phyloP scores from a whole-genome alignment of 2,797 vertebrate genomes.

The Rhadinocentrus ornatus region DNA sequence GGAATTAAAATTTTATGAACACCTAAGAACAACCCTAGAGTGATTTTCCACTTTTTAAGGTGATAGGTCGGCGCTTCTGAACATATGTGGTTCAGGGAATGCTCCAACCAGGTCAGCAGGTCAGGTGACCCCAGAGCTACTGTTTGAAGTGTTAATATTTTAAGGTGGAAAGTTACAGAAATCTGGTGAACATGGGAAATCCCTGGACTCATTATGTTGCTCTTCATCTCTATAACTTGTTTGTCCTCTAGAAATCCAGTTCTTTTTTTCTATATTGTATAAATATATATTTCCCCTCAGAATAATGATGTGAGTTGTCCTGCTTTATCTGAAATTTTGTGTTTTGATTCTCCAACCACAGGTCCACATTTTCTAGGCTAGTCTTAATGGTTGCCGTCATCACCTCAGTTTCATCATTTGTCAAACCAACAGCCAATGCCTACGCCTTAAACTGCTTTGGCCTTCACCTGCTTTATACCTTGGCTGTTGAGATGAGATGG shows the following conservation, averaged over 20 bases:
- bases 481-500: conserved; percentile 84
- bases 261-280: not conserved
- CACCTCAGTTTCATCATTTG: conserved; percentile 86
- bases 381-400: conserved; percentile 75
- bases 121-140: not conserved
- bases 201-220: not conserved
- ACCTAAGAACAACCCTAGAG: conserved; percentile 20
- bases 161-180: not conserved
- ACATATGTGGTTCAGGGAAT: not conserved
- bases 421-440: conserved; percentile 89
- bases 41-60: conserved; percentile 19
- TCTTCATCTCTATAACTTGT: fast-evolving
- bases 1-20: conserved; percentile 48
- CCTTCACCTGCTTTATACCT: conserved; percentile 87
- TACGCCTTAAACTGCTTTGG: conserved; percentile 90
- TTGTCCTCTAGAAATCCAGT: not conserved
- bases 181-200: not conserved
- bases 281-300: not conserved
- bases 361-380: conserved; percentile 83
- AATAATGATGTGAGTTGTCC: not conserved
- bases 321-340: not conserved
- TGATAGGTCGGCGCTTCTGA: not conserved
- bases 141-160: not conserved
- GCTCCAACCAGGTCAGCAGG: not conserved
- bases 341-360: conserved; percentile 52